phyloP scores from a whole-genome alignment of 2,113 vertebrate genomes.

The Saimiri boliviensis region DNA sequence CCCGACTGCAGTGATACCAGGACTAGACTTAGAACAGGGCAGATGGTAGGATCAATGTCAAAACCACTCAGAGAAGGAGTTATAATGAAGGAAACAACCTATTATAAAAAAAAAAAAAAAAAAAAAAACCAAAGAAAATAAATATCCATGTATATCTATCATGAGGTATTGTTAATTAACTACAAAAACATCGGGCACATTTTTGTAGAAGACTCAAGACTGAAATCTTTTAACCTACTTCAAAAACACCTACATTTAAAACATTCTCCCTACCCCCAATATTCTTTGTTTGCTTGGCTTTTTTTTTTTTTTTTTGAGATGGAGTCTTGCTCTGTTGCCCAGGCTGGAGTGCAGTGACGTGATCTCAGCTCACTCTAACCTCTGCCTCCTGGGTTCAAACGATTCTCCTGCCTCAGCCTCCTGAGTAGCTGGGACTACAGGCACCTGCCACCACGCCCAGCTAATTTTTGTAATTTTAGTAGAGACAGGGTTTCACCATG shows the following conservation, averaged over 20 bases:
- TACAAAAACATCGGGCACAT: neutral
- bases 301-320: too few relatives aligned
- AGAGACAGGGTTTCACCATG: too few relatives aligned
- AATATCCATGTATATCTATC: neutral
- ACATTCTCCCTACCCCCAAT: neutral
- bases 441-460: too few relatives aligned
- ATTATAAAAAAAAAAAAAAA: neutral
- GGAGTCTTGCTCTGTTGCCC: too few relatives aligned
- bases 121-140: neutral
- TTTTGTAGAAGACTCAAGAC: neutral
- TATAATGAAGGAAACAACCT: neutral
- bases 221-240: neutral
- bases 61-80: neutral
- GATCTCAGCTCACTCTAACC: too few relatives aligned
- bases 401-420: too few relatives aligned
- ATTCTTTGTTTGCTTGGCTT: too few relatives aligned
- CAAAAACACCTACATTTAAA: neutral
- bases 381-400: too few relatives aligned
- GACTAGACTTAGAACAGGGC: neutral
- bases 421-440: too few relatives aligned
- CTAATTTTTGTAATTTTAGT: too few relatives aligned
- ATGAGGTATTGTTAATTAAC: neutral
- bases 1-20: too few relatives aligned
- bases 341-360: too few relatives aligned
- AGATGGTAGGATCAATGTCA: neutral